These are phyloP conservation scores for Melopsittacus undulatus DNA, from an alignment of 2,797 vertebrate genomes.

Conservation along the genomic window DNA sequence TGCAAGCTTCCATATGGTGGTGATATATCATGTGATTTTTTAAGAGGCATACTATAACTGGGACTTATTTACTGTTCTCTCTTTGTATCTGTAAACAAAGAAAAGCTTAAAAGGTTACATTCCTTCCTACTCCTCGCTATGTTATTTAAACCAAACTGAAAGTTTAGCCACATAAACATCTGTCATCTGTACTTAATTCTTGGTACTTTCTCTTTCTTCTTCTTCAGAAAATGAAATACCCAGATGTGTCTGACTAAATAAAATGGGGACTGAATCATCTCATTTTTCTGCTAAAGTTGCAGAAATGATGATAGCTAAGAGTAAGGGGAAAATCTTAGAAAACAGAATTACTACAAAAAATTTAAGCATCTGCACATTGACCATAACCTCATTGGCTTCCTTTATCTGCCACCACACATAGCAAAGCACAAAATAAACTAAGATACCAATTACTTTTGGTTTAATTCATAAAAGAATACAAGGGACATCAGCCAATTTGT, in stretches of 20 bases:
- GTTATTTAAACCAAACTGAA: constrained; percentile 36
- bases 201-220: constrained; percentile 22
- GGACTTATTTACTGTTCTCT: constrained; percentile 44
- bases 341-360: background rate
- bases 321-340: background rate
- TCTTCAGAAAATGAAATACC: constrained; percentile 57
- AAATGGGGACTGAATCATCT: background rate
- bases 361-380: background rate
- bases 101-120: constrained; percentile 56
- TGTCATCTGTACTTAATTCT: constrained; percentile 41
- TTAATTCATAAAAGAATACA: background rate
- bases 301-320: constrained; percentile 42
- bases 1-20: constrained; percentile 31
- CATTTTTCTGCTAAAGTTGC: constrained; percentile 12
- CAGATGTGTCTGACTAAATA: constrained; percentile 45
- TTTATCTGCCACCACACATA: background rate
- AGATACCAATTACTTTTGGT: background rate
- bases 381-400: background rate
- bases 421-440: background rate
- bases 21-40: constrained; percentile 44
- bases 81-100: constrained; percentile 29
- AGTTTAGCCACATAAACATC: constrained; percentile 9
- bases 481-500: background rate
- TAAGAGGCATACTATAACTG: constrained; percentile 1
- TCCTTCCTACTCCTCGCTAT: constrained; percentile 17